phyloP scores from a whole-genome alignment of 2,888 invertebrate genomes.

The Catocala nupta region DNA sequence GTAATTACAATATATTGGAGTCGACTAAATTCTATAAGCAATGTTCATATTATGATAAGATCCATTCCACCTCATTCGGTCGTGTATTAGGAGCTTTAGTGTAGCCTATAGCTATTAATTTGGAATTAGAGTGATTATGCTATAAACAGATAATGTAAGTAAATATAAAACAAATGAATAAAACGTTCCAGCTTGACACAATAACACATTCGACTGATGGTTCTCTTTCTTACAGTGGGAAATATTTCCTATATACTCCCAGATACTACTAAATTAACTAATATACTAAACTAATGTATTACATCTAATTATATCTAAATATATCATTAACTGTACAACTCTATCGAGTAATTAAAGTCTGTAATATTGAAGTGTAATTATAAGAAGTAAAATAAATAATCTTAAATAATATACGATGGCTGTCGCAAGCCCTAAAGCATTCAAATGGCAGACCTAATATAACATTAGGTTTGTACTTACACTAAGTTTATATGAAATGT shows the following conservation, averaged over 20 bases:
- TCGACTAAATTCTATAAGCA: too few species aligned
- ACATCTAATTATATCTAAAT: constrained; percentile 33
- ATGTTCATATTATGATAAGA: too few species aligned
- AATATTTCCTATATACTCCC: constrained; percentile 39
- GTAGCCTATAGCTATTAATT: background rate
- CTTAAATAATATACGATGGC: constrained; percentile 29
- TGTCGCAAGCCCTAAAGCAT: constrained; percentile 24
- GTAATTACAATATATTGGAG: too few species aligned
- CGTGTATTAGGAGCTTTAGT: too few species aligned
- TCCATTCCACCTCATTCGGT: too few species aligned
- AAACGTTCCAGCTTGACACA: constrained; percentile 22
- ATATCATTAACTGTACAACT: constrained; percentile 31
- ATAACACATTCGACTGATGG: constrained; percentile 47
- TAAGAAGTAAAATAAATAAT: constrained; percentile 45
- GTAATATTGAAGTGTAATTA: constrained; percentile 15
- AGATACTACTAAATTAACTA: constrained; percentile 42
- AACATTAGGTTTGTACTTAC: too few species aligned
- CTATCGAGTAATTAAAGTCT: constrained; percentile 25
- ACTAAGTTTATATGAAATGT: too few species aligned
- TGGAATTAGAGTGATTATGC: constrained; percentile 20
- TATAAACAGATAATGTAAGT: constrained; percentile 27
- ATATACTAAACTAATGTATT: constrained; percentile 31
- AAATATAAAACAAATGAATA: constrained; percentile 18
- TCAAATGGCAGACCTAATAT: constrained; percentile 36
- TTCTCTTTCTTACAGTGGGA: constrained; percentile 64